Conservation (phyloP, 2,113 vertebrate genomes). For the Dissostichus mawsoni region DNA sequence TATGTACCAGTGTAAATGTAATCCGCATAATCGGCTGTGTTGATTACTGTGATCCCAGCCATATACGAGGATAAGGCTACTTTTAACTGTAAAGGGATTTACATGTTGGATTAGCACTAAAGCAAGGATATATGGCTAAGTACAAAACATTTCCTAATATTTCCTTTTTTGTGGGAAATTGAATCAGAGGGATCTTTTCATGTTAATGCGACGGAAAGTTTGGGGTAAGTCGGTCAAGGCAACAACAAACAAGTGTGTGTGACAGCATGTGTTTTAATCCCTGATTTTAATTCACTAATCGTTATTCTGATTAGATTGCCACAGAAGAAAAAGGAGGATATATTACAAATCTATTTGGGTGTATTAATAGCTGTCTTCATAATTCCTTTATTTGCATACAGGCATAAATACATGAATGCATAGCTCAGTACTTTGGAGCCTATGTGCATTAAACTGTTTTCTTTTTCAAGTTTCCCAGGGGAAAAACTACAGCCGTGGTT, state of each 20-base stretch:
- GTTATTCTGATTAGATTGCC: slow-evolving; percentile 56
- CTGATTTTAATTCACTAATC: slow-evolving; percentile 60
- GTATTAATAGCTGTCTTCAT: slow-evolving; percentile 4
- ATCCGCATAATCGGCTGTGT: slow-evolving; percentile 76
- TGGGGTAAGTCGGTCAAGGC: slow-evolving; percentile 55
- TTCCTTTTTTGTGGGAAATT: slow-evolving; percentile 63
- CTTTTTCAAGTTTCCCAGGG: slow-evolving; percentile 8
- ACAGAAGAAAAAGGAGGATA: background rate
- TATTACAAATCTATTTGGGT: slow-evolving; percentile 10
- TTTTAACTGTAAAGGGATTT: slow-evolving; percentile 81
- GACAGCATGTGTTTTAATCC: slow-evolving; percentile 63
- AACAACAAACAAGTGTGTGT: slow-evolving; percentile 62
- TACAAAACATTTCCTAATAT: slow-evolving; percentile 63
- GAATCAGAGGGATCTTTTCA: slow-evolving; percentile 44
- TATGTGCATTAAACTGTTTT: slow-evolving; percentile 23
- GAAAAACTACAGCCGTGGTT: slow-evolving; percentile 33
- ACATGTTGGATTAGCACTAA: slow-evolving; percentile 77
- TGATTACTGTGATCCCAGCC: slow-evolving; percentile 78
- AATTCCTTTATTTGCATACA: slow-evolving; percentile 8
- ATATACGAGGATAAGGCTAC: slow-evolving; percentile 68
- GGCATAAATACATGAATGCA: background rate
- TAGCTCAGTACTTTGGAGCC: background rate
- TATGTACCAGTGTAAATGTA: slow-evolving; percentile 72
- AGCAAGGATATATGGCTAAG: slow-evolving; percentile 63
- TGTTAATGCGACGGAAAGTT: slow-evolving; percentile 63